Percentiles rank a stretch among this genome's conserved stretches.
Evolutionary conservation across 2,797 vertebrate species (phyloP).

Genomic region (Urocyon cinereoargenteus): DNA sequence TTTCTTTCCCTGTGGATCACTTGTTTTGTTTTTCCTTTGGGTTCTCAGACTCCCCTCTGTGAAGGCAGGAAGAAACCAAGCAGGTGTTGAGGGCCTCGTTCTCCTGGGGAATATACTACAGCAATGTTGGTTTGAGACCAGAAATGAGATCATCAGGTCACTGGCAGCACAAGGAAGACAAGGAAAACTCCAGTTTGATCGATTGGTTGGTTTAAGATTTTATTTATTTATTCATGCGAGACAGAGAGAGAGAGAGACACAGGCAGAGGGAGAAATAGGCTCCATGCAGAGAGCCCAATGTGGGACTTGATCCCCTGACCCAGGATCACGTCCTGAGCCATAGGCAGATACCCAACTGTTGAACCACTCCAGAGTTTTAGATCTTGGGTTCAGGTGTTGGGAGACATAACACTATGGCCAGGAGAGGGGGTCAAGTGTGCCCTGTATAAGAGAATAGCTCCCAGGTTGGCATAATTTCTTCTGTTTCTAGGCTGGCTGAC

Average conservation of each 20-base stretch:
- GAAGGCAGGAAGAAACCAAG: conserved; percentile 69
- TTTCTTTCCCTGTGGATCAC: neutral
- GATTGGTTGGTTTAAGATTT: no score
- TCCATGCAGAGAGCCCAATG: no score
- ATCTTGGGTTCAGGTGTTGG: neutral
- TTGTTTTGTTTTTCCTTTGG: conserved; percentile 53
- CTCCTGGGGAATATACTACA: neutral
- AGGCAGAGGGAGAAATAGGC: no score
- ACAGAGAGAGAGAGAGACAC: no score
- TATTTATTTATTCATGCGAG: no score
- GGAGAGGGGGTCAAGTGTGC: neutral
- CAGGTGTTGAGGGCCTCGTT: conserved; percentile 30
- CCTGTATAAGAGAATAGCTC: neutral
- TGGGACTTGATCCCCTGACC: no score
- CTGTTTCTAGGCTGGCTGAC: neutral
- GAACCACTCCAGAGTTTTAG: neutral
- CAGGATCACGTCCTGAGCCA: no score
- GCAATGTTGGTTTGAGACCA: neutral
- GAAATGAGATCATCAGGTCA: conserved; percentile 65
- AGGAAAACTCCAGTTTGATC: neutral
- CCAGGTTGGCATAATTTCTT: neutral
- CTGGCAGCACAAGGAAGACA: conserved; percentile 53
- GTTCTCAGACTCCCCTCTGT: conserved; percentile 19
- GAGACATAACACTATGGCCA: neutral
- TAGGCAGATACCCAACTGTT: no score